Evolutionary conservation across 2,888 invertebrate species (phyloP).

Genomic region (Athripsodes cinereus): DNA sequence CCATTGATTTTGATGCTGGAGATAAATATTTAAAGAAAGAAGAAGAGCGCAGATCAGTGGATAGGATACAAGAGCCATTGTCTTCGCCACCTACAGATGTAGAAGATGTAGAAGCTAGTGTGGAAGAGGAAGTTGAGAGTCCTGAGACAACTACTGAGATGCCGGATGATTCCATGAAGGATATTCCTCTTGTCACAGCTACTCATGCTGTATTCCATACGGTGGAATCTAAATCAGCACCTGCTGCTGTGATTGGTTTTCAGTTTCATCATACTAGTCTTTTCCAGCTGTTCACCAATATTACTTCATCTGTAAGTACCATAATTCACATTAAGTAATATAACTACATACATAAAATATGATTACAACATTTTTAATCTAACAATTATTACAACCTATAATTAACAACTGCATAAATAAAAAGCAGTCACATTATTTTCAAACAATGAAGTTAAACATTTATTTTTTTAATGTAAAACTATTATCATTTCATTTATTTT

Average conservation of each 20-base stretch:
- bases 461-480: too few relatives aligned
- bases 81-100: neutral
- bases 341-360: too few relatives aligned
- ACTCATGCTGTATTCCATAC: constrained; percentile 74
- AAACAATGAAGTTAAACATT: too few relatives aligned
- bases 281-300: constrained; percentile 70
- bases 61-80: neutral
- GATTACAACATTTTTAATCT: too few relatives aligned
- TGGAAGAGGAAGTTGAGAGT: constrained; percentile 25
- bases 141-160: too few relatives aligned
- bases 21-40: constrained; percentile 20
- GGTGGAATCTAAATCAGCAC: constrained; percentile 54
- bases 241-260: constrained; percentile 66
- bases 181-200: constrained; percentile 73
- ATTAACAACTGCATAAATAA: too few relatives aligned
- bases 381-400: too few relatives aligned
- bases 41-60: neutral
- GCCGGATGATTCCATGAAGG: neutral
- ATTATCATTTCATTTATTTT: too few relatives aligned
- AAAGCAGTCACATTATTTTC: too few relatives aligned
- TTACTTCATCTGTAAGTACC: constrained; percentile 60
- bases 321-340: too few relatives aligned
- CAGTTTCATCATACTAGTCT: constrained; percentile 78
- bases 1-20: constrained; percentile 63
- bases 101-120: neutral